Percentiles rank a stretch among this genome's conserved stretches.
Conservation (phyloP, 2,888 invertebrate species). For the Bedellia somnulentella region DNA sequence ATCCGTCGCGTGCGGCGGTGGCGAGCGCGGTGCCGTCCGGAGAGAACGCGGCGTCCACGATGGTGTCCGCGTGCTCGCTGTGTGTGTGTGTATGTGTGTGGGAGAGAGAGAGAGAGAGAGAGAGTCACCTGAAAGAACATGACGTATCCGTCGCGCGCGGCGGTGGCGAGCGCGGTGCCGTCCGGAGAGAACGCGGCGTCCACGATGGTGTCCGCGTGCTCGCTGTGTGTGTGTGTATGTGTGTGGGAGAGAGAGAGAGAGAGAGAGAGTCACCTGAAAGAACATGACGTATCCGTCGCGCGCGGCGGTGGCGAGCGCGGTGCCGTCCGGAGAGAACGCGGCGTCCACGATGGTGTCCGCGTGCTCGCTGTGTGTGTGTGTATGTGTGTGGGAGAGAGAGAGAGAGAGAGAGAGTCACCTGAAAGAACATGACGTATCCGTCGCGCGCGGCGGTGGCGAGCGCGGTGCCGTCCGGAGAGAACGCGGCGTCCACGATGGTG, state of each 20-base stretch:
- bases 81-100: not conserved
- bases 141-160: conserved; percentile 84
- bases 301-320: conserved; percentile 89
- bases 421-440: conserved; percentile 91
- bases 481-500: conserved; percentile 76
- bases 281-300: conserved; percentile 89
- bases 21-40: conserved; percentile 87
- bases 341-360: conserved; percentile 70
- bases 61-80: conserved; percentile 49
- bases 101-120: too few species aligned
- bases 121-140: conserved; percentile 82
- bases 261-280: conserved; percentile 67
- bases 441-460: conserved; percentile 87
- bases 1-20: conserved; percentile 77
- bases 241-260: too few species aligned
- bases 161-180: conserved; percentile 91
- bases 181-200: conserved; percentile 93
- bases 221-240: conserved; percentile 12
- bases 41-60: conserved; percentile 80
- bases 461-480: conserved; percentile 94
- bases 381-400: too few species aligned
- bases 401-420: too few species aligned
- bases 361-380: too few species aligned
- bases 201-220: conserved; percentile 55
- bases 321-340: conserved; percentile 91